Percentiles rank a stretch among this genome's conserved stretches.
Evolutionary conservation across 2,113 vertebrate species (phyloP).

Genomic region (Festucalex cinctus): DNA sequence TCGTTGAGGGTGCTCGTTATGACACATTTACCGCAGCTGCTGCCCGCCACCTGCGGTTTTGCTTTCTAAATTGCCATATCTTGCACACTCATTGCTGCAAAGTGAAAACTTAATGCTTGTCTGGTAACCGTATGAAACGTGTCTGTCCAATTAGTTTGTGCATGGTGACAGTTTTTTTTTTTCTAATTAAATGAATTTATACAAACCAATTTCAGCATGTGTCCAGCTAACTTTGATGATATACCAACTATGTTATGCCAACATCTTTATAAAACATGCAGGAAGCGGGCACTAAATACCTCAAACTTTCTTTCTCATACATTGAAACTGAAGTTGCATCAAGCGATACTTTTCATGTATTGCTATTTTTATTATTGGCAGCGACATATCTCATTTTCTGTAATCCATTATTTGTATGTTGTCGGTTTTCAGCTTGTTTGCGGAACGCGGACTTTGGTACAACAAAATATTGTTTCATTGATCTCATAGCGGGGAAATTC

Average conservation of each 20-base stretch:
- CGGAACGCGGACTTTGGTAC: too few relatives aligned
- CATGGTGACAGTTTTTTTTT: neutral
- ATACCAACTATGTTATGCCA: constrained; percentile 6
- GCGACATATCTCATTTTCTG: too few relatives aligned
- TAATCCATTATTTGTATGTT: too few relatives aligned
- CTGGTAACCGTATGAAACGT: constrained; percentile 17
- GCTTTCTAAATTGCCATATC: neutral
- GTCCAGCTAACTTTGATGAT: constrained; percentile 18
- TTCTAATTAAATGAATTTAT: constrained; percentile 22
- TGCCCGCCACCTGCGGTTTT: neutral
- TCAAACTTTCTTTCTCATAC: too few relatives aligned
- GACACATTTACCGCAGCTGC: constrained; percentile 3
- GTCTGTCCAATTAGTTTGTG: constrained; percentile 15
- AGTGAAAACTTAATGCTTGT: constrained; percentile 2
- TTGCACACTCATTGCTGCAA: constrained; percentile 6
- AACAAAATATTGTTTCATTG: too few relatives aligned
- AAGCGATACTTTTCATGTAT: too few relatives aligned
- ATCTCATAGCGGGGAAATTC: too few relatives aligned
- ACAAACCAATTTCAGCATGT: constrained; percentile 24
- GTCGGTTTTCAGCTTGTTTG: neutral
- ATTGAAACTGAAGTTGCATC: too few relatives aligned
- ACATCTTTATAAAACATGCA: neutral
- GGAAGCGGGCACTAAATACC: neutral
- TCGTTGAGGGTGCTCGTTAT: constrained; percentile 5
- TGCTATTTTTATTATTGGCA: too few relatives aligned